Conservation (phyloP, 2,888 invertebrate genomes). For the Euproctis similis region DNA sequence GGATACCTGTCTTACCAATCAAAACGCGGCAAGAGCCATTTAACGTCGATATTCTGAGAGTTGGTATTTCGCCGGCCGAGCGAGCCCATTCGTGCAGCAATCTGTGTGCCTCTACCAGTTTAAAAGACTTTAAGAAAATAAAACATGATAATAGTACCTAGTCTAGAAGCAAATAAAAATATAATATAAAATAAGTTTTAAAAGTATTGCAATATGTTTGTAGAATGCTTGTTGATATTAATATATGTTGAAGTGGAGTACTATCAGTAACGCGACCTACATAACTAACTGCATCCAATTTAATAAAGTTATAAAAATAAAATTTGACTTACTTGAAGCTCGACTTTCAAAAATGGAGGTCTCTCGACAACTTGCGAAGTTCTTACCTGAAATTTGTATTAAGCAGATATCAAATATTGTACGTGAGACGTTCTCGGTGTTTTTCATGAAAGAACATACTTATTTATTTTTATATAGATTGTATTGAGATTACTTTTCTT, state of each 20-base stretch:
- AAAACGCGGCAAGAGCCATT: too few relatives aligned
- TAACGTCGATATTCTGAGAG: too few relatives aligned
- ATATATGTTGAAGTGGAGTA: slow-evolving; percentile 36
- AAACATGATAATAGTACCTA: too few relatives aligned
- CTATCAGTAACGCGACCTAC: slow-evolving; percentile 32
- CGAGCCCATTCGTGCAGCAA: too few relatives aligned
- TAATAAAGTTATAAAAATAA: slow-evolving; percentile 36
- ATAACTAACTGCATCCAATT: slow-evolving; percentile 31
- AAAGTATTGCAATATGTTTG: slow-evolving; percentile 26
- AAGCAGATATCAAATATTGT: slow-evolving; percentile 16
- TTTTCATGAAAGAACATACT: too few relatives aligned
- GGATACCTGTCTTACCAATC: too few relatives aligned
- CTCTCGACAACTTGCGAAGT: slow-evolving; percentile 5
- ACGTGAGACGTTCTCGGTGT: too few relatives aligned
- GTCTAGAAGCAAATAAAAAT: slow-evolving; percentile 9
- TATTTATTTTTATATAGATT: too few relatives aligned
- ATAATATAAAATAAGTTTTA: slow-evolving; percentile 19
- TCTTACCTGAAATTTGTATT: slow-evolving; percentile 23
- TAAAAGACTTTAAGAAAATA: too few relatives aligned
- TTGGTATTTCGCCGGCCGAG: too few relatives aligned
- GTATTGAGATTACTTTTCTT: too few relatives aligned
- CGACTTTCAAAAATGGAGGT: slow-evolving; percentile 3
- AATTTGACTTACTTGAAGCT: slow-evolving; percentile 26
- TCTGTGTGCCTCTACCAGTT: too few relatives aligned
- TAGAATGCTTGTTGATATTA: slow-evolving; percentile 31